A percentile compares a stretch with the other conserved stretches of the same genome.
Conservation (phyloP, 2,113 vertebrate species). For the Mobula birostris region DNA sequence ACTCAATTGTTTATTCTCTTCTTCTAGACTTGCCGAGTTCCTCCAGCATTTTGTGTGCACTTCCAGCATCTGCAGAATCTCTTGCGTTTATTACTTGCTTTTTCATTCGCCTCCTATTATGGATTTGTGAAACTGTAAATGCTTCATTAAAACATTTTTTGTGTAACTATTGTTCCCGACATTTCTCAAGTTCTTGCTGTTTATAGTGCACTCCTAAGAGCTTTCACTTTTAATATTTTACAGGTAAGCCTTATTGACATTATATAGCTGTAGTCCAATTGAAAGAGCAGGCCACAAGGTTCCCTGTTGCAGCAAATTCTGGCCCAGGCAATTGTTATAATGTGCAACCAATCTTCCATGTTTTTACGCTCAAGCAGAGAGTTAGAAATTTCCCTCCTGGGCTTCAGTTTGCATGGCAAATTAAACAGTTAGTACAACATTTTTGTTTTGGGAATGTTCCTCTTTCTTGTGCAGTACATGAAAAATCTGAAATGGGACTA, state of each 20-base stretch:
- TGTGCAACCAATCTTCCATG: background rate
- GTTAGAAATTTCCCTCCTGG: background rate
- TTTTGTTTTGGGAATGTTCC: background rate
- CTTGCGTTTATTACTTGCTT: background rate
- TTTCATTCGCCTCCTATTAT: background rate
- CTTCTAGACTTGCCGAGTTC: no score
- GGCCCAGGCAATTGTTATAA: background rate
- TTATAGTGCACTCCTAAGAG: no score
- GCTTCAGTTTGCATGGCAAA: background rate
- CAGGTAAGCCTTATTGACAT: background rate
- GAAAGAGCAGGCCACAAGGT: background rate
- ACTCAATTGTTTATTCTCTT: no score
- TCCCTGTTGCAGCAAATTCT: background rate
- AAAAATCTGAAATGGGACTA: constrained; percentile 50
- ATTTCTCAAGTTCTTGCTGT: no score
- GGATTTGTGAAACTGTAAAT: background rate
- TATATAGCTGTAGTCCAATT: no score
- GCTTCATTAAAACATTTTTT: background rate
- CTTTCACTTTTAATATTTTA: no score
- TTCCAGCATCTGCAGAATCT: no score
- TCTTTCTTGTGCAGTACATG: background rate
- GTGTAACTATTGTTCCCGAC: no score
- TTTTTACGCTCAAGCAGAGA: background rate
- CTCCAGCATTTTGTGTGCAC: no score
- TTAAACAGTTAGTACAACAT: background rate